Conservation (phyloP, 2,113 vertebrate genomes). For the Neotoma lepida region DNA sequence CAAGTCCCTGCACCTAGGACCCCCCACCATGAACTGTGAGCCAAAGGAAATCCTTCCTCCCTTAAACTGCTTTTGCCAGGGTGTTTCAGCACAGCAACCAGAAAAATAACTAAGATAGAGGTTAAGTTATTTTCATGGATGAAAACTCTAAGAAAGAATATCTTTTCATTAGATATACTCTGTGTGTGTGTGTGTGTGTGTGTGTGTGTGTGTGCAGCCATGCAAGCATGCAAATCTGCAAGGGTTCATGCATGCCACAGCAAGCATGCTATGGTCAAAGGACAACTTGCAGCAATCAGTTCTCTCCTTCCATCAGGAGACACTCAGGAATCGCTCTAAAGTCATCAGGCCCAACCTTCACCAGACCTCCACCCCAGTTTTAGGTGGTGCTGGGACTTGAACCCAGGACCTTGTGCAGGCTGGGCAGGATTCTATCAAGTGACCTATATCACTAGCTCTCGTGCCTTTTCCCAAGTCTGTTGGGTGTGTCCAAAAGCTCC, state of each 20-base stretch:
- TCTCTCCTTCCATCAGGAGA: background rate
- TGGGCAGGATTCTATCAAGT: background rate
- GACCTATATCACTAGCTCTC: no score
- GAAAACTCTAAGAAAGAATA: background rate
- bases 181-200: background rate
- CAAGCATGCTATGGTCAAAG: no score
- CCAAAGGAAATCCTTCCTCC: background rate
- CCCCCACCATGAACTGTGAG: background rate
- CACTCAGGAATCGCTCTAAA: no score
- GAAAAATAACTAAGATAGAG: background rate
- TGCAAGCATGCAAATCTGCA: no score
- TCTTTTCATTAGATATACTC: background rate
- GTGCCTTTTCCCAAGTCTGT: background rate
- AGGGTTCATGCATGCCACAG: background rate
- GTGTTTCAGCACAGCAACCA: background rate
- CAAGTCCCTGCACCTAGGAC: background rate
- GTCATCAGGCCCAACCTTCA: background rate
- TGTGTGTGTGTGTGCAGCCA: background rate
- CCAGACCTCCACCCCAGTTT: background rate
- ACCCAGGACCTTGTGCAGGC: background rate
- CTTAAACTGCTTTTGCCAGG: background rate
- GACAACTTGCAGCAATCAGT: background rate
- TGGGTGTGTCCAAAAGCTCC: background rate
- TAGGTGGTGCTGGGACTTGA: background rate
- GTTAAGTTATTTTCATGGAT: conserved; percentile 9